A percentile compares a stretch with the other conserved stretches of the same genome.
Evolutionary conservation across 1,140 invertebrate genomes (phyloP).

Genomic region (Pollicipes pollicipes): DNA sequence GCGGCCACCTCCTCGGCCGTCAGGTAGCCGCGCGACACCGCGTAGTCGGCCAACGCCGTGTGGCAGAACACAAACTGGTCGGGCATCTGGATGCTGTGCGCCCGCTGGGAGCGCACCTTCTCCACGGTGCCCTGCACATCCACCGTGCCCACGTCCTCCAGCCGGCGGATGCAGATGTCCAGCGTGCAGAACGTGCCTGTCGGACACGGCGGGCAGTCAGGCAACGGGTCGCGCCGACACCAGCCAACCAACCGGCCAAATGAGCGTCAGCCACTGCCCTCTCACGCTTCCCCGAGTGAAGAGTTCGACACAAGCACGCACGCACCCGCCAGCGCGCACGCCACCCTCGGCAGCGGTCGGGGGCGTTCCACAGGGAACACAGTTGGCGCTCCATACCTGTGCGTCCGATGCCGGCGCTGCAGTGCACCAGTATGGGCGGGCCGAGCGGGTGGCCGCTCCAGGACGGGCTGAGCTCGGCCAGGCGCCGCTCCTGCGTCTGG

Average conservation of each 20-base stretch:
- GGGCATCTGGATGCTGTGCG: slow-evolving; percentile 94
- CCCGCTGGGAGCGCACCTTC: slow-evolving; percentile 77
- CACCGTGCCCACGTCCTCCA: slow-evolving; percentile 71
- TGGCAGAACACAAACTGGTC: slow-evolving; percentile 99
- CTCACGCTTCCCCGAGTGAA: too few species aligned
- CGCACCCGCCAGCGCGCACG: too few species aligned
- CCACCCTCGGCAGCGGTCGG: too few species aligned
- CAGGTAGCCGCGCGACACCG: slow-evolving; percentile 23
- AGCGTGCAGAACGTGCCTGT: slow-evolving; percentile 89
- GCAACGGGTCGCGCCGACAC: slow-evolving; percentile 6
- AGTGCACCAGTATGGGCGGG: slow-evolving; percentile 88
- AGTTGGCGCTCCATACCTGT: slow-evolving; percentile 50
- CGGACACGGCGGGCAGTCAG: slow-evolving; percentile 20
- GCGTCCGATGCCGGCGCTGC: slow-evolving; percentile 88
- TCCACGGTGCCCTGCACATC: slow-evolving; percentile 85
- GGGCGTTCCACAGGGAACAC: too few species aligned
- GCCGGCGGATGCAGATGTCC: slow-evolving; percentile 79
- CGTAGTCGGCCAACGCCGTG: slow-evolving; percentile 81
- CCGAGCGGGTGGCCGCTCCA: slow-evolving; percentile 79
- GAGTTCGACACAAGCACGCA: too few species aligned
- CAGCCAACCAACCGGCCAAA: background rate
- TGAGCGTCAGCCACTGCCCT: background rate
- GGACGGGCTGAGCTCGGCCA: slow-evolving; percentile 50
- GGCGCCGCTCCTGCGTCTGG: slow-evolving; percentile 34
- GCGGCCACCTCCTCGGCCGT: background rate